phyloP scores from a whole-genome alignment of 2,113 vertebrate genomes.

The Xenotilapia leptura region DNA sequence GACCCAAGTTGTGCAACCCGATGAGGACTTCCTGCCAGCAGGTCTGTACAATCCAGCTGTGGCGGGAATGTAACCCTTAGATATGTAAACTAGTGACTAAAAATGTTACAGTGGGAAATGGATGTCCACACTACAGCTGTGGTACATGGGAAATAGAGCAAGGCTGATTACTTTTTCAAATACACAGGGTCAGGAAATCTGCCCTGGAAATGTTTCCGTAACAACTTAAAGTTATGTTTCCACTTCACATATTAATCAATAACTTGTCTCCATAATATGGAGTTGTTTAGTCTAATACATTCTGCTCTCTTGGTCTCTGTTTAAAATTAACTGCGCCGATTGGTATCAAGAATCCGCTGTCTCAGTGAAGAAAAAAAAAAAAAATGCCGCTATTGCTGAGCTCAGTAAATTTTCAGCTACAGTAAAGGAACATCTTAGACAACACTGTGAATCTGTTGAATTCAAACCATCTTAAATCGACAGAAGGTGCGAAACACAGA shows the following conservation, averaged over 20 bases:
- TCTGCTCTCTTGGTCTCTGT: not conserved
- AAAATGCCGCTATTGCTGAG: fast-evolving
- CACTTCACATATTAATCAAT: not conserved
- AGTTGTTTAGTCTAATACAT: not conserved
- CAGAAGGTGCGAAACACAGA: fast-evolving
- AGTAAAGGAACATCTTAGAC: not conserved
- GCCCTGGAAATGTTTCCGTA: not conserved
- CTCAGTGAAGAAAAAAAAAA: not conserved
- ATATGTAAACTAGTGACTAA: not conserved
- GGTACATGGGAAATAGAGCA: not conserved
- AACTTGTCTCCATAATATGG: not conserved
- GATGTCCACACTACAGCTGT: not conserved
- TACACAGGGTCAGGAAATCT: not conserved
- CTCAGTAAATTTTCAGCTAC: not conserved
- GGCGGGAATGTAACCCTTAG: not conserved
- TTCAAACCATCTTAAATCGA: not conserved
- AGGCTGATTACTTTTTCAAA: not conserved
- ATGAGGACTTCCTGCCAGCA: not conserved
- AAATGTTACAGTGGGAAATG: not conserved
- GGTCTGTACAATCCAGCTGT: not conserved
- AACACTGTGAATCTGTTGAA: not conserved
- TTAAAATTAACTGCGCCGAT: not conserved
- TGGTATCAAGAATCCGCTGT: not conserved
- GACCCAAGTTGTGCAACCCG: not conserved
- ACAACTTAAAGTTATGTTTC: not conserved